Percentiles rank a stretch among this genome's conserved stretches.
Conservation (phyloP, 23 tunicate genomes). For the Trididemnum clinides region DNA sequence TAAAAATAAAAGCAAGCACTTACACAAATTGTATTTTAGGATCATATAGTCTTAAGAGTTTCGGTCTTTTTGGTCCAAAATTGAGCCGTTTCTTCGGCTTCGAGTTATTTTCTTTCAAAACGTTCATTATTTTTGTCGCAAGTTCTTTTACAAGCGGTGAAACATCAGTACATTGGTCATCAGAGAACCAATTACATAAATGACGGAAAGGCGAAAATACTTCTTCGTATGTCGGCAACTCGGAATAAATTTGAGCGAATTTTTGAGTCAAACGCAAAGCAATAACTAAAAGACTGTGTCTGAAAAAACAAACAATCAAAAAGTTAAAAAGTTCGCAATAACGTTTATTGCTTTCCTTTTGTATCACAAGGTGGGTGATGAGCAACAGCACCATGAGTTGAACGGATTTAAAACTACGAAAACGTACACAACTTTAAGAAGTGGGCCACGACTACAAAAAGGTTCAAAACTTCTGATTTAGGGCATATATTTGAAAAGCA, state of each 20-base stretch:
- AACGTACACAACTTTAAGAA: too few species aligned
- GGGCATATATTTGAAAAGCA: too few species aligned
- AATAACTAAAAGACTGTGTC: constrained; percentile 32
- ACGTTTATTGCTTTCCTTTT: too few species aligned
- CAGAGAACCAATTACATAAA: neutral
- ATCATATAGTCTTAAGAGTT: constrained; percentile 54
- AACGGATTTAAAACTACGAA: too few species aligned
- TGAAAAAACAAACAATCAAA: constrained; percentile 22
- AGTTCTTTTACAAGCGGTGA: neutral
- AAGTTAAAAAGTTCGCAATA: too few species aligned
- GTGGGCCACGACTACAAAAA: too few species aligned
- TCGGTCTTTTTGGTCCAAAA: constrained; percentile 57
- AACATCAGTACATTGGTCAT: neutral
- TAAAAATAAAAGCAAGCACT: too few species aligned
- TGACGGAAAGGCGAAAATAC: constrained; percentile 5
- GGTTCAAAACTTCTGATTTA: too few species aligned
- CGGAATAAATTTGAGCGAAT: constrained; percentile 41
- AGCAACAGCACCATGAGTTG: too few species aligned
- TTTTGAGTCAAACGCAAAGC: constrained; percentile 42
- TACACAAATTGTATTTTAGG: constrained; percentile 75
- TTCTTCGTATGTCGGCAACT: constrained; percentile 57
- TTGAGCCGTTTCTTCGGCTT: constrained; percentile 36
- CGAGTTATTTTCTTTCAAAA: constrained; percentile 15
- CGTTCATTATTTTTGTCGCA: neutral
- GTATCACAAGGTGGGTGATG: too few species aligned